Conservation (phyloP, 2,113 vertebrate genomes). For the Castor canadensis region DNA sequence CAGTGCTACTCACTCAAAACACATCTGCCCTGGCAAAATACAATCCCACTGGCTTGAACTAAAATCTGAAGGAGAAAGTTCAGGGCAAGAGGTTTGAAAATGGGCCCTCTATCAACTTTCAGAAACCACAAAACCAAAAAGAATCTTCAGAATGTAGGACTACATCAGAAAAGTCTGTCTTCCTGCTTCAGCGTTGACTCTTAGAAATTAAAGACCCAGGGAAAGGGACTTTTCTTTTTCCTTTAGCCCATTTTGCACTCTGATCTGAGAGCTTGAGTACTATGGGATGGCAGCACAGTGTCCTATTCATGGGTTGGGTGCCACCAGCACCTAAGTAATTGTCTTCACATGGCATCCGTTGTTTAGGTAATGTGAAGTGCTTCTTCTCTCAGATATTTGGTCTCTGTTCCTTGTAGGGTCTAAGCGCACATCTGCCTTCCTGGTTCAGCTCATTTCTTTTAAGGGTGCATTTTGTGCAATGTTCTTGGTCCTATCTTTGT, state of each 20-base stretch:
- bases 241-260: fast-evolving
- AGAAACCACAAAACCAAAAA: neutral
- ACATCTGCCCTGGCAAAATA: neutral
- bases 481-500: neutral
- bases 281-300: neutral
- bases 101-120: neutral
- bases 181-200: neutral
- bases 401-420: neutral
- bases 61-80: neutral
- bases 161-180: fast-evolving
- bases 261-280: too few relatives aligned
- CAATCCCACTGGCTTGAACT: neutral
- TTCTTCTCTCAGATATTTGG: neutral
- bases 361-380: neutral
- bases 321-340: fast-evolving
- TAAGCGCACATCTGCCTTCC: too few relatives aligned
- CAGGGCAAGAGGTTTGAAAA: neutral
- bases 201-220: neutral
- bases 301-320: fast-evolving
- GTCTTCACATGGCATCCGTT: neutral
- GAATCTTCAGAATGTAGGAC: neutral
- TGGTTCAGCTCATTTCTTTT: neutral
- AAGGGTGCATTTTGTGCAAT: neutral
- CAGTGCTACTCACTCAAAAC: neutral
- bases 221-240: neutral